Conservation (phyloP, 1,140 invertebrate species). For the Drosophila takahashii region DNA sequence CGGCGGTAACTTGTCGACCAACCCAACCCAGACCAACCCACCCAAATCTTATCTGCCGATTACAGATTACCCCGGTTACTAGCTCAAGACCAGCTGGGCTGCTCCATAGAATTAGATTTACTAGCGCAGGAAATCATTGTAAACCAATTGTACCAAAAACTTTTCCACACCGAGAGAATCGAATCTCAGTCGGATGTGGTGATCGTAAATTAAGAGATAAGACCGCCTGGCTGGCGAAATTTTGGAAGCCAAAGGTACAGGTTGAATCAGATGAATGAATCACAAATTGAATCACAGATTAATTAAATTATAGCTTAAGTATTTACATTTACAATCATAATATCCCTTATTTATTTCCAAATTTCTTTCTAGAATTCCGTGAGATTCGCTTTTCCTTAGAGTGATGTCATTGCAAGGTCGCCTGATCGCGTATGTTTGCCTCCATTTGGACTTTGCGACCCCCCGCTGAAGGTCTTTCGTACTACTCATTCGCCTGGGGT, state of each 20-base stretch:
- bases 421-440: neutral
- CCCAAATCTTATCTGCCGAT: slow-evolving; percentile 31
- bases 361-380: no score
- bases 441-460: slow-evolving; percentile 25
- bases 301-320: no score
- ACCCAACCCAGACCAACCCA: neutral
- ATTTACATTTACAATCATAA: no score
- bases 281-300: neutral
- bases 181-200: slow-evolving; percentile 5
- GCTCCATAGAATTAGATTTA: slow-evolving; percentile 1
- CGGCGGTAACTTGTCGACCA: neutral
- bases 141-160: slow-evolving; percentile 6
- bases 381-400: neutral
- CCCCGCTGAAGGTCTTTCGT: slow-evolving; percentile 13
- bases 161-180: slow-evolving; percentile 17
- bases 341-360: no score
- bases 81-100: neutral
- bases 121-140: neutral
- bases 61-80: slow-evolving; percentile 9
- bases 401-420: slow-evolving; percentile 11
- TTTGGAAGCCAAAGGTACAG: neutral
- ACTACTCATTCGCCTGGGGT: neutral
- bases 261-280: slow-evolving; percentile 5
- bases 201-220: slow-evolving; percentile 18
- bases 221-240: neutral